Evolutionary conservation across 2,797 vertebrate genomes (phyloP), one percentile per base, ranked within the genome.

Genomic region (Gymnothorax reevesii): DNA sequence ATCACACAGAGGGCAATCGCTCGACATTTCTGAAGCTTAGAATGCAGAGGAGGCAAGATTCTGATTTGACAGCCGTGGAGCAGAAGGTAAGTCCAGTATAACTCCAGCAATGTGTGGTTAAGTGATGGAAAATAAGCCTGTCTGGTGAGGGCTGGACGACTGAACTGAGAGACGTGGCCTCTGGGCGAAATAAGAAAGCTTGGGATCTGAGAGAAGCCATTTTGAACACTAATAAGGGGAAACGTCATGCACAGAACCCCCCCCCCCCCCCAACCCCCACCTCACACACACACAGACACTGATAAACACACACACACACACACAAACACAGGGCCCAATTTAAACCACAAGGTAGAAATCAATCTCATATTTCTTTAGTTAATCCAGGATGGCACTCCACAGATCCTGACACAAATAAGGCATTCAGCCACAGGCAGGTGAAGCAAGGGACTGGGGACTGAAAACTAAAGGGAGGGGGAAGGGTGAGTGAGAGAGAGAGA

Each of bases 351-450:
- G 94, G 94, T 95, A 98, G 97, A 99, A 99, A 99, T 99, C 98
- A 98, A 99, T 99, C 97, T 96, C 96, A 94, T 97, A 97, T 99
- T 98, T 97, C 98, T 97, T 97, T 96, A 97, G 96, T 97, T 98
- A 98, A 98, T 97, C 97, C 94, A 94, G 95, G 95, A 97, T 96
- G 97, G 96, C 96, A 96, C 97, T 98, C 97, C 96, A 95, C 96
- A 97, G 97, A 97, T 97, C 97, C 94, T 95, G 96, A 97, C 97
- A 98, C 98, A 98, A 98, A 99, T 99, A 99, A 98, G 97, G 97
- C 98, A 99, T 99, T 97, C 97, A 98, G 97, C 66, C 83, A 55
- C 55, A 83, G 86, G 64, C 97, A 97, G 97, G 97, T 97, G 97
- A 98, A 97, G 96, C 95, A 94, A 93, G 91, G 90, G 95, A 96